Conservation (phyloP, 2,888 invertebrate genomes). For the Melieria omissa region DNA sequence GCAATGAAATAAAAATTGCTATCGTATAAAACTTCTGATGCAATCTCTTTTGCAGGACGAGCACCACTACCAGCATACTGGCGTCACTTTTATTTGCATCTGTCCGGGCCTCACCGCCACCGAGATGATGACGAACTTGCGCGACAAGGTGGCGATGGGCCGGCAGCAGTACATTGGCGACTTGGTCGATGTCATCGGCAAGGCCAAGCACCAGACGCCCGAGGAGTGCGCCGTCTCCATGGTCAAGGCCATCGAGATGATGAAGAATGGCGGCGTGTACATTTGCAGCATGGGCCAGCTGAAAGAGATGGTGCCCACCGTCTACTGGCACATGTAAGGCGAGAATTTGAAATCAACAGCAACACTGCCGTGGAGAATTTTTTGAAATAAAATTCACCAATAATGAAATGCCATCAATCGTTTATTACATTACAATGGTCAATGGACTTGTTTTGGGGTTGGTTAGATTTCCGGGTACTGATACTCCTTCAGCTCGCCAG, state of each 20-base stretch:
- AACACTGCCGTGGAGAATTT: neutral
- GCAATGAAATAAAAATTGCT: neutral
- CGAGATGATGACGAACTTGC: slow-evolving; percentile 60
- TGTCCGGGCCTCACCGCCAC: slow-evolving; percentile 61
- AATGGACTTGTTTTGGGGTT: slow-evolving; percentile 9
- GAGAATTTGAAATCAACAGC: neutral
- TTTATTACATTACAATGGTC: neutral
- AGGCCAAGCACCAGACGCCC: slow-evolving; percentile 59
- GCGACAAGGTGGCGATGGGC: slow-evolving; percentile 57
- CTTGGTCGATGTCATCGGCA: slow-evolving; percentile 53
- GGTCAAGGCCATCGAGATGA: slow-evolving; percentile 57
- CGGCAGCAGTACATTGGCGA: slow-evolving; percentile 51
- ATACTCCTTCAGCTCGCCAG: slow-evolving; percentile 51
- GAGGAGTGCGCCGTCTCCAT: slow-evolving; percentile 58
- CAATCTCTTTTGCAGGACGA: slow-evolving; percentile 46
- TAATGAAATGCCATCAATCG: neutral
- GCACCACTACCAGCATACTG: slow-evolving; percentile 55
- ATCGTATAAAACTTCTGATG: neutral
- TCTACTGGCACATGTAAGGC: slow-evolving; percentile 53
- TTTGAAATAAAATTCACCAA: neutral
- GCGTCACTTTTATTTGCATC: slow-evolving; percentile 58
- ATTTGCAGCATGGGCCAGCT: slow-evolving; percentile 57
- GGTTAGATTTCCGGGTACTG: slow-evolving; percentile 50
- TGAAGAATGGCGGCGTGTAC: slow-evolving; percentile 64
- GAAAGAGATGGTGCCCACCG: slow-evolving; percentile 56